Evolutionary conservation across 2,888 invertebrate genomes (phyloP).

Genomic region (Amphipoea lucens): DNA sequence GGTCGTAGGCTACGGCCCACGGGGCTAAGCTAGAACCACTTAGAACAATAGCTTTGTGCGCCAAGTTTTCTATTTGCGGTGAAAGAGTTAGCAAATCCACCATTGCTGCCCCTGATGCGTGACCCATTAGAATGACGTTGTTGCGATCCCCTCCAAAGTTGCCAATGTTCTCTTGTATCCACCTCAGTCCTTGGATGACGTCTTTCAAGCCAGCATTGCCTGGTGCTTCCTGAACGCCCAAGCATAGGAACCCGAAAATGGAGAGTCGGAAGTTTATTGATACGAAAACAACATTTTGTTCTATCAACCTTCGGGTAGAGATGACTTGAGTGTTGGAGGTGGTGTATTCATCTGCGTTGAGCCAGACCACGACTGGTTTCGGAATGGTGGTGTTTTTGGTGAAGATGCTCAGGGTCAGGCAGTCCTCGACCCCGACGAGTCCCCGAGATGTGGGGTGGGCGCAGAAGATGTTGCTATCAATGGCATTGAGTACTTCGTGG

Average conservation of each 20-base stretch:
- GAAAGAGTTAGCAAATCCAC: slow-evolving; percentile 84
- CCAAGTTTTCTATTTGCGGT: slow-evolving; percentile 73
- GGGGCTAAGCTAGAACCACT: slow-evolving; percentile 85
- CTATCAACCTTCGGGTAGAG: slow-evolving; percentile 91
- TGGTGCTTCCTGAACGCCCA: slow-evolving; percentile 91
- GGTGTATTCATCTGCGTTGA: slow-evolving; percentile 82
- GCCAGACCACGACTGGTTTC: slow-evolving; percentile 84
- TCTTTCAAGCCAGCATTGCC: slow-evolving; percentile 97
- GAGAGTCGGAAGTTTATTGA: slow-evolving; percentile 93
- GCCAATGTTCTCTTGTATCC: slow-evolving; percentile 92
- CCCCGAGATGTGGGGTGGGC: slow-evolving; percentile 81
- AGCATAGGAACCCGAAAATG: slow-evolving; percentile 93
- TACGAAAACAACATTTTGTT: slow-evolving; percentile 91
- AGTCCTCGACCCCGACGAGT: slow-evolving; percentile 82
- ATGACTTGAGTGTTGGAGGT: slow-evolving; percentile 70
- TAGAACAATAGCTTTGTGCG: slow-evolving; percentile 82
- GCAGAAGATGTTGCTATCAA: slow-evolving; percentile 75
- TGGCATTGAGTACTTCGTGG: slow-evolving; percentile 72
- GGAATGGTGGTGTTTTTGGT: slow-evolving; percentile 75
- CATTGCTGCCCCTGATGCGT: slow-evolving; percentile 93
- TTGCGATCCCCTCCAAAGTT: slow-evolving; percentile 90
- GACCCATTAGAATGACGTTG: slow-evolving; percentile 94
- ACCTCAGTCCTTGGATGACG: slow-evolving; percentile 94
- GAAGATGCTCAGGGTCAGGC: slow-evolving; percentile 80
- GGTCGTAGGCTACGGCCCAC: slow-evolving; percentile 86